These are phyloP conservation scores for Meloidogyne exigua DNA, from an alignment of 1,140 invertebrate species.

Conservation along the genomic window DNA sequence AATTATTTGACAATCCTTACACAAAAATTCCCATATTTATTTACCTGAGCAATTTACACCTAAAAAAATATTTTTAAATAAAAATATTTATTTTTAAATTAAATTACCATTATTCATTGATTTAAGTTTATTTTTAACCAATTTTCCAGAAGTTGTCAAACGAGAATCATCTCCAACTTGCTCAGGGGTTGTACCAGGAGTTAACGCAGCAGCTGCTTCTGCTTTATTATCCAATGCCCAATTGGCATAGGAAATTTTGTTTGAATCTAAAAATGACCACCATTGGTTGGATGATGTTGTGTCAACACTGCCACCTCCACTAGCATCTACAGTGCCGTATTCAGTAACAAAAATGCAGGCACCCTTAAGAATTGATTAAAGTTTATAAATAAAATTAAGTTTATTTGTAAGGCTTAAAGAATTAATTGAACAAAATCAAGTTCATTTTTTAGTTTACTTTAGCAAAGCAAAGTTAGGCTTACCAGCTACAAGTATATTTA, in stretches of 20 bases:
- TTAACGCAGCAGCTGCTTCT: conserved; percentile 4
- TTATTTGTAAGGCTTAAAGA: too few species aligned
- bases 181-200: background rate
- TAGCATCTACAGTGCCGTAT: background rate
- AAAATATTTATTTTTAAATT: background rate
- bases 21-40: too few species aligned
- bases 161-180: background rate
- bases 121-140: background rate
- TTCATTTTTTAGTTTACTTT: too few species aligned
- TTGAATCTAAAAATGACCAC: conserved; percentile 1
- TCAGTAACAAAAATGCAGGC: conserved; percentile 17
- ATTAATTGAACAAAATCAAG: too few species aligned
- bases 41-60: too few species aligned
- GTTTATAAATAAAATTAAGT: too few species aligned
- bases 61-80: too few species aligned
- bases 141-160: conserved; percentile 14
- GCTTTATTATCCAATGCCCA: conserved; percentile 15
- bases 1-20: too few species aligned
- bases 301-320: background rate
- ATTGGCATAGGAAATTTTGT: conserved; percentile 7
- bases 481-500: too few species aligned
- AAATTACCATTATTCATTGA: conserved; percentile 10
- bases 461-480: too few species aligned
- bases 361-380: background rate
- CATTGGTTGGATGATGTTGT: background rate